Evolutionary conservation across 1,140 invertebrate species (phyloP).

Genomic region (Bombus ignitus): DNA sequence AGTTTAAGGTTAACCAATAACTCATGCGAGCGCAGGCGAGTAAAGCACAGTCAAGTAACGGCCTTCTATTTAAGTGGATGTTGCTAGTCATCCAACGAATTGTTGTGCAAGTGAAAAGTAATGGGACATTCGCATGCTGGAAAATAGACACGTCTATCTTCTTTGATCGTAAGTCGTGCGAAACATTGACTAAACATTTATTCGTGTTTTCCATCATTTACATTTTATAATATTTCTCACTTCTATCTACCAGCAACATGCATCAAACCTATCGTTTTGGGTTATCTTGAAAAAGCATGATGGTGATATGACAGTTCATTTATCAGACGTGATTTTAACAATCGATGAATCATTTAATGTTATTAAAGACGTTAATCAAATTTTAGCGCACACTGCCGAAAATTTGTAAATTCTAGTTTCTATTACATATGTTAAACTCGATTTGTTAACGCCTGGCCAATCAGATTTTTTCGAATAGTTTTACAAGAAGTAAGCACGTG

Average conservation of each 20-base stretch:
- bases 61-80: slow-evolving; percentile 7
- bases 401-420: not conserved
- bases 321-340: not conserved
- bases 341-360: too few species aligned
- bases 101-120: slow-evolving; percentile 7
- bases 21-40: slow-evolving; percentile 14
- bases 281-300: not conserved
- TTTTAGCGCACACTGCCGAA: not conserved
- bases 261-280: not conserved
- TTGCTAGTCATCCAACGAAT: not conserved
- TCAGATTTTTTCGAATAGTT: not conserved
- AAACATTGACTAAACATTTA: not conserved
- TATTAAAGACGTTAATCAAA: too few species aligned
- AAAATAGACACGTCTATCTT: not conserved
- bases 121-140: slow-evolving; percentile 44
- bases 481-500: not conserved
- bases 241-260: too few species aligned
- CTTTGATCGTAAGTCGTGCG: slow-evolving; percentile 25
- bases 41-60: slow-evolving; percentile 38
- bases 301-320: not conserved
- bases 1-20: slow-evolving; percentile 55
- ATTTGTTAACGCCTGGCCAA: not conserved
- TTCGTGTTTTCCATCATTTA: not conserved
- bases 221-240: not conserved
- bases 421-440: not conserved